Conservation (phyloP, 2,113 vertebrate species). For the Numenius arquata region DNA sequence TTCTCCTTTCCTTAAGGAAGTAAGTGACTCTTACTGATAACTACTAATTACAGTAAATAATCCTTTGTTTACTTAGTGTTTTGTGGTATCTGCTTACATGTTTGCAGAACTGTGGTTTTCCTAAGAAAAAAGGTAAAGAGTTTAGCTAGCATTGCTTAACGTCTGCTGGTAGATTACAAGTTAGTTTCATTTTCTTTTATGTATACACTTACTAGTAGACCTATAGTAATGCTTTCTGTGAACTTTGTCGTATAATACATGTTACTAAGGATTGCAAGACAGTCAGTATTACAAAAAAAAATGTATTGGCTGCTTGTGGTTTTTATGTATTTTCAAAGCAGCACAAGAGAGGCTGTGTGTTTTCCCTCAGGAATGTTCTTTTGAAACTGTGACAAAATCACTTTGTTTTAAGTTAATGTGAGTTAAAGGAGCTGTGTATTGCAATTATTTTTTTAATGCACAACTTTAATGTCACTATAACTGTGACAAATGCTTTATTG, state of each 20-base stretch:
- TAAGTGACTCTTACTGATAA: neutral
- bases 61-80: neutral
- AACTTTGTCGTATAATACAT: neutral
- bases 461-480: neutral
- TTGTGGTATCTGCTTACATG: neutral
- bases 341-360: neutral
- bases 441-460: neutral
- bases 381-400: neutral
- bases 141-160: neutral
- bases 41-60: neutral
- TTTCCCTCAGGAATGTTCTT: neutral
- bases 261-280: neutral
- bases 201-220: neutral
- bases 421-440: neutral
- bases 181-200: neutral
- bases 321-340: neutral
- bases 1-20: conserved; percentile 94
- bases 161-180: neutral
- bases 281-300: neutral
- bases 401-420: neutral
- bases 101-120: neutral
- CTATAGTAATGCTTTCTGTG: neutral
- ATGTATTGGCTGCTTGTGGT: neutral
- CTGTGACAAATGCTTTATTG: neutral
- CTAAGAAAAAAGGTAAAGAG: neutral